These are phyloP conservation scores for Drosophila arawakana DNA, from an alignment of 1,140 invertebrate genomes.

Conservation along the genomic window DNA sequence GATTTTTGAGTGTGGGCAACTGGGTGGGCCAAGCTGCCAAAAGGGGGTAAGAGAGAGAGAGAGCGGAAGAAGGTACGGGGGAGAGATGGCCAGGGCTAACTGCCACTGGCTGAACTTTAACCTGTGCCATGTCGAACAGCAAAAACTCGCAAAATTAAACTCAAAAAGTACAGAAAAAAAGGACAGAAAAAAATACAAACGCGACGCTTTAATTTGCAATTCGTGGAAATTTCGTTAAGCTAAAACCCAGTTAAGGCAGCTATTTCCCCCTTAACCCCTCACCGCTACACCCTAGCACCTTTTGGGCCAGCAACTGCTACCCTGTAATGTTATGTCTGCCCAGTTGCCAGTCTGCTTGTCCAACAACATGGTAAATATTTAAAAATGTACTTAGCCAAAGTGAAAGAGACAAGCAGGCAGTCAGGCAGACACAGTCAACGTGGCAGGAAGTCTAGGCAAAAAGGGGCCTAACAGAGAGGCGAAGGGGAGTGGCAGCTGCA, in stretches of 20 bases:
- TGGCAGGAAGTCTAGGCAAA: conserved; percentile 41
- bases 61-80: not conserved
- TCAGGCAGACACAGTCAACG: conserved; percentile 22
- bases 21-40: conserved; percentile 24
- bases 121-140: conserved; percentile 51
- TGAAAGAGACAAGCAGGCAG: conserved; percentile 76
- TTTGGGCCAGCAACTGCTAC: not conserved
- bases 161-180: conserved; percentile 11
- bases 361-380: conserved; percentile 78
- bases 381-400: conserved; percentile 82
- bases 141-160: conserved; percentile 3
- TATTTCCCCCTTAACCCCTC: not conserved
- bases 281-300: not conserved
- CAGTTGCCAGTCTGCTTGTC: conserved; percentile 53
- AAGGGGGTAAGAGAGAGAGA: not conserved
- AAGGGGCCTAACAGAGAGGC: not conserved
- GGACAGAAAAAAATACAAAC: conserved; percentile 18
- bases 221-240: conserved; percentile 75
- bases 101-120: conserved; percentile 78
- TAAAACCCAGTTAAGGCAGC: conserved; percentile 56
- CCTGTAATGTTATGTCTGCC: conserved; percentile 19
- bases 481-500: not conserved
- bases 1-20: conserved; percentile 69
- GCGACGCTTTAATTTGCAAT: conserved; percentile 79
- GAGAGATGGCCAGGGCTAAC: conserved; percentile 20